Percentiles rank a stretch among this genome's conserved stretches.
Conservation (phyloP, 2,888 invertebrate species). For the Andrena fulva region DNA sequence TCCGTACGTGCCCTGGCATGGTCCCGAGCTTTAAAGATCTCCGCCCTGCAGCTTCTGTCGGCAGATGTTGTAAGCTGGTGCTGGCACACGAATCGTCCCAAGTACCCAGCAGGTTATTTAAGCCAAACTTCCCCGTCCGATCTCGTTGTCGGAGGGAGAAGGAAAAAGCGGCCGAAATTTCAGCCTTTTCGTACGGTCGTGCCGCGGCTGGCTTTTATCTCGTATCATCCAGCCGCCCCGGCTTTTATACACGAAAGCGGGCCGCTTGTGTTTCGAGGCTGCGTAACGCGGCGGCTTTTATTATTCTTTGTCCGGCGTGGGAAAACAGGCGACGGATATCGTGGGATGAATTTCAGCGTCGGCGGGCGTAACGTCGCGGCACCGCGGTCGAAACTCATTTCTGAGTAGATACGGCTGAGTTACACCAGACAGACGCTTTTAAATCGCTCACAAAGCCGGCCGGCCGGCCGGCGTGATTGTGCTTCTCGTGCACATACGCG, state of each 20-base stretch:
- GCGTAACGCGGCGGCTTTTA: constrained; percentile 21
- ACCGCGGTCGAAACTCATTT: neutral
- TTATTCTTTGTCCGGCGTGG: neutral
- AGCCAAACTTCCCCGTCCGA: constrained; percentile 29
- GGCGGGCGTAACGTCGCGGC: neutral
- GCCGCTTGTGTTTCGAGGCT: constrained; percentile 17
- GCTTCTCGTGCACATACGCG: neutral
- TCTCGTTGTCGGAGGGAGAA: neutral
- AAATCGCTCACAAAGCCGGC: neutral
- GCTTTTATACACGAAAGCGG: constrained; percentile 7
- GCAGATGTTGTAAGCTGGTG: constrained; percentile 21
- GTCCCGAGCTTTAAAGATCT: constrained; percentile 38
- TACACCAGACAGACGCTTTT: constrained; percentile 4
- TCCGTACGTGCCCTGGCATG: constrained; percentile 74
- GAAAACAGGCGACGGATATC: neutral
- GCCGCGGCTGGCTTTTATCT: constrained; percentile 32
- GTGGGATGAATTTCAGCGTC: neutral
- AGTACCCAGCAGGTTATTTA: constrained; percentile 26
- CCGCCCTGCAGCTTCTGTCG: neutral
- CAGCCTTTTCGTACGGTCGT: neutral
- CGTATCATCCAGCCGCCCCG: constrained; percentile 14
- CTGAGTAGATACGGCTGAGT: constrained; percentile 1
- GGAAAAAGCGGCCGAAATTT: neutral
- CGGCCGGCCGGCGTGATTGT: neutral
- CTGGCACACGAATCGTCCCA: constrained; percentile 14